These are phyloP conservation scores for Daubentonia madagascariensis DNA, from an alignment of 2,113 vertebrate species.

Conservation along the genomic window DNA sequence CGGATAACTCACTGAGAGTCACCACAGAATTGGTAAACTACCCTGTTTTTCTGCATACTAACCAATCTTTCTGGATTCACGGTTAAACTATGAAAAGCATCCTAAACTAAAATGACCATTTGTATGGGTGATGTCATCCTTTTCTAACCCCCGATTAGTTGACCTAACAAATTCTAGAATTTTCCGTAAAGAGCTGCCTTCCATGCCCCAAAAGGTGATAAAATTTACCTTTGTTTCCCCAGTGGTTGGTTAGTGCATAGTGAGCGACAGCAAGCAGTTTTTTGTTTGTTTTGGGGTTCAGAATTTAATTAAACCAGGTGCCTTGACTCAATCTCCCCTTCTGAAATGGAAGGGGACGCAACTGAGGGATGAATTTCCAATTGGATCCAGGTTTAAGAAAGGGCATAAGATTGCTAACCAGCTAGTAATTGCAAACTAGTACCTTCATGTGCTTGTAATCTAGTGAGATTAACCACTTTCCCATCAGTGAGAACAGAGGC, in stretches of 20 bases:
- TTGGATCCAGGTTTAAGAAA: background rate
- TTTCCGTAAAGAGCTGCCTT: constrained; percentile 5
- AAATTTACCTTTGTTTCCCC: background rate
- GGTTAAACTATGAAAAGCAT: background rate
- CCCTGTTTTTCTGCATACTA: background rate
- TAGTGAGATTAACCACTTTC: background rate
- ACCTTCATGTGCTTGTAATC: background rate
- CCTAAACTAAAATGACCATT: background rate
- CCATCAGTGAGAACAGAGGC: background rate
- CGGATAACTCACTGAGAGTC: background rate
- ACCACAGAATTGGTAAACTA: background rate
- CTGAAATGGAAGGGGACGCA: background rate
- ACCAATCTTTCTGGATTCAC: background rate
- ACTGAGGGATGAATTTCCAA: background rate
- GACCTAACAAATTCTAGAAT: constrained; percentile 59
- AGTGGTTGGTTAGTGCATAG: accelerated
- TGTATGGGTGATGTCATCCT: constrained; percentile 32
- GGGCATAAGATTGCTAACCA: background rate
- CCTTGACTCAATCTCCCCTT: background rate
- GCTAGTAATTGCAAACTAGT: background rate
- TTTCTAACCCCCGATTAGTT: background rate
- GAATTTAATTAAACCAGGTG: background rate
- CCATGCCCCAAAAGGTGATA: background rate
- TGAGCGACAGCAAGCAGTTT: background rate
- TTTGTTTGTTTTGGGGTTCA: background rate